Evolutionary conservation across 2,888 invertebrate species (phyloP), one percentile per base, ranked within the genome.

Genomic region (Spisula solida): DNA sequence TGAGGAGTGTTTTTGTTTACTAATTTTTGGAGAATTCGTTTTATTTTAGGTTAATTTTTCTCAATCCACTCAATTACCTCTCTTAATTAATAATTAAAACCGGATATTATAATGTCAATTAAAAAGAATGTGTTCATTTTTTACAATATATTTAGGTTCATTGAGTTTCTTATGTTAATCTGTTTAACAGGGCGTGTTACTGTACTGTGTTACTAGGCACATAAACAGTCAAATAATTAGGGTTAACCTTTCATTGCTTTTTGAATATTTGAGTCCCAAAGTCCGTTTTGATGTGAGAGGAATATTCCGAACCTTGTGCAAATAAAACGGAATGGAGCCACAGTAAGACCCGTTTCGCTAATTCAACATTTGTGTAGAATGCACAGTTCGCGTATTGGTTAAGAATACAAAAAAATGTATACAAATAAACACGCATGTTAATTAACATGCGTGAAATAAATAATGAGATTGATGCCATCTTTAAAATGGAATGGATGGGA

Each of bases 11-110:
- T 75, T 75, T 75, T 75, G 75, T 75, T 34, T 6, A 34, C 75
- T 75, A 75, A 81, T 81, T 81, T 81, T 55, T 51, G 18, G 29
- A 81, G 25, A 48, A 25, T 80, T 48, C 31, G 81, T 81, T 81
- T 81, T 81, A 81, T 29, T 14, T 48, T 14, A n/a, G 29, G 48
- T 51, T 47, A n/a, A 51, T 31, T 48, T 16, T n/a, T 8, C 6
- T 34, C 81, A 81, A 34, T 18, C 18, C 56, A 81, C 51, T 81
- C 29, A 31, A 81, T 81, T 55, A 66, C 16, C 31, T 47, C 2
- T 12, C n/a, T 31, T 75, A 75, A 31, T 75, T 75, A 31, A 75
- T 75, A 75, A 29, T 75, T 75, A 75, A 75, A 34, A 75, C 75
- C 75, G 75, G 75, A 75, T 75, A 75, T 34, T 34, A 25, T 34